Evolutionary conservation across 2,797 vertebrate genomes (phyloP), one percentile per base, ranked within the genome.

Genomic region (Tenualosa thibaudeaui): DNA sequence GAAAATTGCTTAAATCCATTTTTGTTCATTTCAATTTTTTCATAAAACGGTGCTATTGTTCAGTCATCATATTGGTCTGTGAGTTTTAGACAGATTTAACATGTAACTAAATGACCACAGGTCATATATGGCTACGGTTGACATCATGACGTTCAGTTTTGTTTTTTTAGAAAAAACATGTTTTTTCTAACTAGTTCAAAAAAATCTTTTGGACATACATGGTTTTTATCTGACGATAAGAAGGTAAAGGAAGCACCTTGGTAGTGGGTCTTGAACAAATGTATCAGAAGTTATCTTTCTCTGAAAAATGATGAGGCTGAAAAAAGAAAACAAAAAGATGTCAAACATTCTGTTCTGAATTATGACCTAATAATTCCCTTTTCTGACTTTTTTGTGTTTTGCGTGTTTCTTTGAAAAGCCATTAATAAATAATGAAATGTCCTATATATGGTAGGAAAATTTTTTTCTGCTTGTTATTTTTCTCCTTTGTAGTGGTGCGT

Each of bases 401-500:
- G 2, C 6, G 2, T 78, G 37, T 78, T 78, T 78, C 40, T 19
- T 46, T 78, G 71, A 46, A 22, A 19, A 78, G 17, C 43, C 37
- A 10, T 62, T n/a, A 62, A 62, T 62, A 78, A 78, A 78, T 78
- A 7, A 78, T 43, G 15, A 40, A 75, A 78, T 78, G 71, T 78
- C 37, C 71, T 19, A 78, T 43, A 78, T 46, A 46, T 46, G 40
- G 40, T 40, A 22, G 71, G 37, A 78, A 2, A 1, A 19, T 40
- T 46, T 46, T 78, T 37, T 15, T 10, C 7, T 10, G 10, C 13
- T 22, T 46, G 71, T 46, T 78, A 46, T 78, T 46, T 78, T 46
- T 17, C 37, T 46, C 71, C 40, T 78, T 78, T 78, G 71, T 78
- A 84, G 82, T 81, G 53, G 62, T 31, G 51, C 37, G 51, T 82